Percentiles rank a stretch among this genome's conserved stretches.
Evolutionary conservation across 2,888 invertebrate species (phyloP).

Genomic region (Helicoverpa assulta): DNA sequence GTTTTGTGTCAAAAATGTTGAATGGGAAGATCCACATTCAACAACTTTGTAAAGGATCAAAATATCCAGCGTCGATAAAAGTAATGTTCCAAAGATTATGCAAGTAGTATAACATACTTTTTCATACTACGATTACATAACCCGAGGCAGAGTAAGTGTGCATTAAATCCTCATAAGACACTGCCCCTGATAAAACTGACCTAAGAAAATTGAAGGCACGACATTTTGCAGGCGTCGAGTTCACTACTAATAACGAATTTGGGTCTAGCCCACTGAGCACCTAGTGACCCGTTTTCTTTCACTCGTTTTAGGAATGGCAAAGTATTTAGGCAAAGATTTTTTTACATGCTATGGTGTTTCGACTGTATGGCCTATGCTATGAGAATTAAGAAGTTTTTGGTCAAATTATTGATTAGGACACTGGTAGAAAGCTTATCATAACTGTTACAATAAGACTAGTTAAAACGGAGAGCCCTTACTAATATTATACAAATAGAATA

Average conservation of each 20-base stretch:
- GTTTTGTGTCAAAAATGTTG: too few relatives aligned
- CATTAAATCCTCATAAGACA: slow-evolving; percentile 40
- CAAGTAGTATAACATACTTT: not conserved
- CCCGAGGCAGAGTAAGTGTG: not conserved
- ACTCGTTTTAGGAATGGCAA: slow-evolving; percentile 15
- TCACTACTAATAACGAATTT: slow-evolving; percentile 58
- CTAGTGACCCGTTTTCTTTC: slow-evolving; percentile 50
- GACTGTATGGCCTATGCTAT: too few relatives aligned
- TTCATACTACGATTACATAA: not conserved
- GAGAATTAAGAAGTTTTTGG: too few relatives aligned
- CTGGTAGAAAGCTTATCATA: too few relatives aligned
- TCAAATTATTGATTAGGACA: too few relatives aligned
- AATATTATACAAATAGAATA: too few relatives aligned
- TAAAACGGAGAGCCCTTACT: too few relatives aligned
- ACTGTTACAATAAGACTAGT: too few relatives aligned
- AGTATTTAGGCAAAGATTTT: slow-evolving; percentile 1
- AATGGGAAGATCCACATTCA: too few relatives aligned
- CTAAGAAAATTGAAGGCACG: slow-evolving; percentile 45
- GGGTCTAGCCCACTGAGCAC: slow-evolving; percentile 45
- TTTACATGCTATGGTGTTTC: not conserved
- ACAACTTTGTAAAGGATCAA: too few relatives aligned
- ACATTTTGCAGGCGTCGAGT: slow-evolving; percentile 38
- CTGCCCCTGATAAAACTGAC: slow-evolving; percentile 32
- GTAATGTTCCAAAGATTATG: too few relatives aligned
- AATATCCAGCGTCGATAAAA: not conserved